These are phyloP conservation scores for Phragmatobia fuliginosa DNA, from an alignment of 2,888 invertebrate genomes.

Conservation along the genomic window DNA sequence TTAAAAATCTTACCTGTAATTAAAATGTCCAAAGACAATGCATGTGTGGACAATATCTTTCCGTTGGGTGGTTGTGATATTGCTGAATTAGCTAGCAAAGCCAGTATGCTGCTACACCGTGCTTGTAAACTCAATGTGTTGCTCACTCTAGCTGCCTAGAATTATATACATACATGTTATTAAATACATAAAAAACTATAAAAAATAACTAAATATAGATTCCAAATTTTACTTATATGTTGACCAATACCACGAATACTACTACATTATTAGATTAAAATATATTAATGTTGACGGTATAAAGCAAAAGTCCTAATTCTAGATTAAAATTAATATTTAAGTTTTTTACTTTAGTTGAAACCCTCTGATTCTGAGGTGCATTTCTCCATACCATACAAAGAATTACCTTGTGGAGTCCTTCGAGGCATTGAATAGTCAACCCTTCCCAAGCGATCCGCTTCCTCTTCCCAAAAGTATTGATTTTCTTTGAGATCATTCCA, in stretches of 20 bases:
- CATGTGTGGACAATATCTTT: slow-evolving; percentile 94
- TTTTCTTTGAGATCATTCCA: slow-evolving; percentile 87
- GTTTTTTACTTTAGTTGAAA: too few relatives aligned
- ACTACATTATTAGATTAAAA: not conserved
- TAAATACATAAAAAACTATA: not conserved
- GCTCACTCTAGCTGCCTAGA: slow-evolving; percentile 94
- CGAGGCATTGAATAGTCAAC: slow-evolving; percentile 93
- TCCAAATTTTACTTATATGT: not conserved
- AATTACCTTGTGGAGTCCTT: slow-evolving; percentile 93
- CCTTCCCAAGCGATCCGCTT: slow-evolving; percentile 88
- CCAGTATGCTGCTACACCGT: slow-evolving; percentile 96
- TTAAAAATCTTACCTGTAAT: slow-evolving; percentile 86
- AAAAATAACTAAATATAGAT: not conserved
- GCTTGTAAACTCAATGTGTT: slow-evolving; percentile 95
- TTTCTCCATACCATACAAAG: not conserved
- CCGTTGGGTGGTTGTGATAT: slow-evolving; percentile 93
- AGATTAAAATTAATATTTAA: too few relatives aligned
- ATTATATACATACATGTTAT: too few relatives aligned
- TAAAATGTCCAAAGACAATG: slow-evolving; percentile 96
- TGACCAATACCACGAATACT: not conserved
- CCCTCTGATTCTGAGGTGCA: too few relatives aligned
- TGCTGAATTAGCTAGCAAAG: slow-evolving; percentile 94
- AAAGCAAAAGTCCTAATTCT: not conserved
- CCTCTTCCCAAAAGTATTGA: slow-evolving; percentile 79
- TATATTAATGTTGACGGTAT: not conserved